Conservation (phyloP, 2,113 vertebrate genomes). For the Thamnaconus septentrionalis region DNA sequence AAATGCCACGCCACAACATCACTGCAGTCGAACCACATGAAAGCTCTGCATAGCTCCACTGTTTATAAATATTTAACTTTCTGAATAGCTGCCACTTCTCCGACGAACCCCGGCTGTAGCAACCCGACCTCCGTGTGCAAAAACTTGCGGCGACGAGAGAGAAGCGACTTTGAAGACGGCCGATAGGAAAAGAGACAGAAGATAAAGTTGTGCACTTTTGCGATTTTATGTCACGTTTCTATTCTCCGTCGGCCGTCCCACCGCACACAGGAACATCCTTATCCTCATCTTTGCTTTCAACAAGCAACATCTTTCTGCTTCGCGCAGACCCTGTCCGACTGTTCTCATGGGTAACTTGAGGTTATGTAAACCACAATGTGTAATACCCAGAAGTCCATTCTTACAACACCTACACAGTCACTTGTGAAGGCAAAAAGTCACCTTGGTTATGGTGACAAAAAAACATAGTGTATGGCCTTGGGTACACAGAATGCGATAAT, state of each 20-base stretch:
- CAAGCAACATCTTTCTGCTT: not conserved
- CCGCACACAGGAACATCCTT: too few species aligned
- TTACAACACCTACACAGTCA: not conserved
- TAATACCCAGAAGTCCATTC: not conserved
- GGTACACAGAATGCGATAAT: too few species aligned
- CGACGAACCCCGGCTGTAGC: not conserved
- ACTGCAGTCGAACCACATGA: not conserved
- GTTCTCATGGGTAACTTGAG: slow-evolving; percentile 31
- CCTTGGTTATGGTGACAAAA: too few species aligned
- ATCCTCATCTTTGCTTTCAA: slow-evolving; percentile 8
- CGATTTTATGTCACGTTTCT: too few species aligned
- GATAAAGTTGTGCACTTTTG: too few species aligned
- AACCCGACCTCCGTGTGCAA: not conserved
- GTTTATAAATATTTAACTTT: slow-evolving; percentile 24
- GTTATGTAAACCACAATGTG: slow-evolving; percentile 30
- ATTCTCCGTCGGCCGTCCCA: too few species aligned
- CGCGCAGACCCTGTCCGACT: not conserved
- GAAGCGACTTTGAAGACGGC: too few species aligned
- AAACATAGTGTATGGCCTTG: too few species aligned
- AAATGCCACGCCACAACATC: too few species aligned
- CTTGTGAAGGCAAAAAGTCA: too few species aligned
- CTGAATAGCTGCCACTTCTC: slow-evolving; percentile 21
- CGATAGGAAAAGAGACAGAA: too few species aligned
- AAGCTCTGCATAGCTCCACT: not conserved
- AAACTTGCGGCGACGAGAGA: too few species aligned